phyloP scores from a whole-genome alignment of 2,888 invertebrate species.

The Nomada lathburiana region DNA sequence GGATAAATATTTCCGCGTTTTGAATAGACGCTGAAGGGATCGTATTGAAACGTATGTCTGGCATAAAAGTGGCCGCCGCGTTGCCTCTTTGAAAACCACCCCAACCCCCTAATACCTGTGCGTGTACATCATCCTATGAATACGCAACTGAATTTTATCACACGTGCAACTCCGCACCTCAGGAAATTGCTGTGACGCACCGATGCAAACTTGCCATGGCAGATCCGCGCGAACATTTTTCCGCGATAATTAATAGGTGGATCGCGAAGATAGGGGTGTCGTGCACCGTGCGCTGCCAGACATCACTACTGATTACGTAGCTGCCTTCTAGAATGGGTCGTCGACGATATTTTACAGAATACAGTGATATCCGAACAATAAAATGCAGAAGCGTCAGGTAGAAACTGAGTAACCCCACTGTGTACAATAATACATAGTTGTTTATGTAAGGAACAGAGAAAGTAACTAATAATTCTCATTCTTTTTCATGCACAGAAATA shows the following conservation, averaged over 20 bases:
- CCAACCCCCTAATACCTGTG: conserved; percentile 23
- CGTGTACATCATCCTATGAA: conserved; percentile 17
- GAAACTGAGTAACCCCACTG: too few relatives aligned
- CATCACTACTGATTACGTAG: neutral
- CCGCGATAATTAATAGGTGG: conserved; percentile 29
- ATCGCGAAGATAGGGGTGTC: conserved; percentile 5
- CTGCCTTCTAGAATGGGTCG: neutral
- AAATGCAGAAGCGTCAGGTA: too few relatives aligned
- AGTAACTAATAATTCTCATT: too few relatives aligned
- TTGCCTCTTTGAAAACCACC: conserved; percentile 38
- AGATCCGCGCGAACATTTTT: conserved; percentile 11
- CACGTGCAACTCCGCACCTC: conserved; percentile 33
- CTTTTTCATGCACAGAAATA: too few relatives aligned
- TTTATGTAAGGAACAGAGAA: too few relatives aligned
- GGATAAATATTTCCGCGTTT: conserved; percentile 57
- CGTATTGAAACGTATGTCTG: conserved; percentile 27
- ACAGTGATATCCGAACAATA: too few relatives aligned
- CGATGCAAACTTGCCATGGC: neutral
- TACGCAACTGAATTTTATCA: conserved; percentile 55
- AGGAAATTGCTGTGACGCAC: conserved; percentile 15
- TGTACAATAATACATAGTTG: too few relatives aligned
- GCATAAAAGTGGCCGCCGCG: conserved; percentile 34
- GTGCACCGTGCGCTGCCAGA: neutral
- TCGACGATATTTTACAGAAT: neutral
- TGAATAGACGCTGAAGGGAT: conserved; percentile 46